Base-by-base conservation (phyloP, 2,113 vertebrate species). In the Pithys albifrons region DNA sequence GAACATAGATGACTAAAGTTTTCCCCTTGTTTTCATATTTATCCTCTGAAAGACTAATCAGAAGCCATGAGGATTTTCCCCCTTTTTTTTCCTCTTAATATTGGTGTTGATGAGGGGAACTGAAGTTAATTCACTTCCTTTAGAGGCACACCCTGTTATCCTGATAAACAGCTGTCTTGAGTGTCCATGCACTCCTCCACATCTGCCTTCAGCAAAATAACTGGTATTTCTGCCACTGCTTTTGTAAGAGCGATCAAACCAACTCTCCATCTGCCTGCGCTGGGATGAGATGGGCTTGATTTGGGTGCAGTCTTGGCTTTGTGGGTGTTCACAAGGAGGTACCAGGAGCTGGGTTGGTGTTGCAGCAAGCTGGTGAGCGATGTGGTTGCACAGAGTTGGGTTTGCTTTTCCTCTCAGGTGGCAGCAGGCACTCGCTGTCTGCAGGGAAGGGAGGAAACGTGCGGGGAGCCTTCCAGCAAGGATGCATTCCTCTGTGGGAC, bases 121-220 rank as follows among this genome's bases (percentile, higher is more conserved):
- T 77, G 61, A 89, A 76, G 77, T 79, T 72, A 96, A 93, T 84
- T 72, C 45, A 87, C 83, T 94, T 96, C 80, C 80, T 88, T 43
- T 25, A 52, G 87, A 52, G 95, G 46, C 91, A 95, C 94, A 33
- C 91, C 96, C 95, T 79, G 10, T 62, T 85, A 54, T 52, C 77
- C 91, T 93, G 96, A 95, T 96, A 93, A 91, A 84, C 91, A 49
- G 23, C 86, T 87, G 70, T 65, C 74, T 87, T 28, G 61, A 86
- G 35, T 94, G 95, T 84, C 96, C 96, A 4, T 64, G 69, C 19
- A 77, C 79, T 93, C 92, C 95, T 92, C 95, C 96, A 95, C 76
- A 93, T 90, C 85, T 95, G 95, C 96, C 92, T 94, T 90, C 91
- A 96, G 95, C 93, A 91, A 97, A 96, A 81, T 54, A 95, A 96